Conservation (phyloP, 1,140 invertebrate species). For the Aphidius gifuensis region DNA sequence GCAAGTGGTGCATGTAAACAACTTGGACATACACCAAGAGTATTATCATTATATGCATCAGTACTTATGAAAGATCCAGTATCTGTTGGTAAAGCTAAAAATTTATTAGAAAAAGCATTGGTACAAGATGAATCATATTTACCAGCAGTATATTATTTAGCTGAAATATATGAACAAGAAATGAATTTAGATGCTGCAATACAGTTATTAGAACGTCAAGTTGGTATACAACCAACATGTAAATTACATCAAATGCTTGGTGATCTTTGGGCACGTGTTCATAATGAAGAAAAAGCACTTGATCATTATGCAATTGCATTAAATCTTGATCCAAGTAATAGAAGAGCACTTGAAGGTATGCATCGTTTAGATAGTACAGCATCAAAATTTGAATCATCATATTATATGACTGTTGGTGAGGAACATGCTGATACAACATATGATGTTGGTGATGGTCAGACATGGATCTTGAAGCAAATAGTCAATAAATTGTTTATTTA, state of each 20-base stretch:
- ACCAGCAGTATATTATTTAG: conserved; percentile 68
- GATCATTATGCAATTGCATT: conserved; percentile 70
- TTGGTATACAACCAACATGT: conserved; percentile 62
- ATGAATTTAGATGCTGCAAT: conserved; percentile 61
- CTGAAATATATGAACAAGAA: conserved; percentile 63
- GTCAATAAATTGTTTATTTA: conserved; percentile 37
- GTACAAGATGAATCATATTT: conserved; percentile 64
- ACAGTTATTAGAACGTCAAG: conserved; percentile 61
- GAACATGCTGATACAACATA: conserved; percentile 60
- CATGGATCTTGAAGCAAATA: conserved; percentile 58
- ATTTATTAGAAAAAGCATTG: conserved; percentile 68
- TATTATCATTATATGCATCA: conserved; percentile 67
- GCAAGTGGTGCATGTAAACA: conserved; percentile 69
- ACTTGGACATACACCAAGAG: conserved; percentile 66
- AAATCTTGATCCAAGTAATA: conserved; percentile 68
- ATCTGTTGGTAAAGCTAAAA: conserved; percentile 63
- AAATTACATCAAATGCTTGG: conserved; percentile 70
- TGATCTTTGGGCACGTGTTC: conserved; percentile 59
- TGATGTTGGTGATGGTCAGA: conserved; percentile 61
- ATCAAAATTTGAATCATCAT: conserved; percentile 54
- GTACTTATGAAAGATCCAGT: conserved; percentile 69
- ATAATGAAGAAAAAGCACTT: conserved; percentile 68
- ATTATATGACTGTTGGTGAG: conserved; percentile 56
- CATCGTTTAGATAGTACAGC: conserved; percentile 64
- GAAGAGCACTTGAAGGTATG: conserved; percentile 67